A percentile compares a stretch with the other conserved stretches of the same genome.
Conservation (phyloP, 2,888 invertebrate genomes). For the Clitarchus hookeri region DNA sequence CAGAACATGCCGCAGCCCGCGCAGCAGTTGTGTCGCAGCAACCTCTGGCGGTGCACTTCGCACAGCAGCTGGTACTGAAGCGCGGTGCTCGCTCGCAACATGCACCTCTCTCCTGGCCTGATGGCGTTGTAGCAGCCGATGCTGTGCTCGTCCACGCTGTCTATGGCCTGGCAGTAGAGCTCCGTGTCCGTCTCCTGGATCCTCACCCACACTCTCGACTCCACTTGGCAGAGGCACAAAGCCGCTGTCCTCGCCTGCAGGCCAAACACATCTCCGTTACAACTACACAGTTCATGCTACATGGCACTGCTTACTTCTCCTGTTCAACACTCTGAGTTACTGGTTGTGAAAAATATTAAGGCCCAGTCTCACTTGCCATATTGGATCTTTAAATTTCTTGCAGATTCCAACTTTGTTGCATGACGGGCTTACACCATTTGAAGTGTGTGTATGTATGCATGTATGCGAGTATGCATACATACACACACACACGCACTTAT, state of each 20-base stretch:
- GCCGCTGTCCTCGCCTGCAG: constrained; percentile 51
- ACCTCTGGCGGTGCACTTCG: constrained; percentile 73
- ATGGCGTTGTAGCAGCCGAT: constrained; percentile 81
- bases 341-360: too few relatives aligned
- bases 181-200: constrained; percentile 21
- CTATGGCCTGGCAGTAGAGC: constrained; percentile 75
- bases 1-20: constrained; percentile 90
- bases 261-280: not conserved
- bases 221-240: constrained; percentile 60
- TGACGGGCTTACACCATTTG: not conserved
- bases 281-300: too few relatives aligned
- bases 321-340: too few relatives aligned
- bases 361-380: too few relatives aligned
- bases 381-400: too few relatives aligned
- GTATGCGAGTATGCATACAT: too few relatives aligned
- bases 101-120: constrained; percentile 60
- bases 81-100: constrained; percentile 71
- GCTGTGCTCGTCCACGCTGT: constrained; percentile 71
- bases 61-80: constrained; percentile 83
- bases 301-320: too few relatives aligned
- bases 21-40: constrained; percentile 84
- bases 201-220: constrained; percentile 57
- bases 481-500: too few relatives aligned
- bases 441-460: not conserved
- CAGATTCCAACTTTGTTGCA: too few relatives aligned